phyloP scores from a whole-genome alignment of 2,797 vertebrate species.

The Glossophaga mutica region DNA sequence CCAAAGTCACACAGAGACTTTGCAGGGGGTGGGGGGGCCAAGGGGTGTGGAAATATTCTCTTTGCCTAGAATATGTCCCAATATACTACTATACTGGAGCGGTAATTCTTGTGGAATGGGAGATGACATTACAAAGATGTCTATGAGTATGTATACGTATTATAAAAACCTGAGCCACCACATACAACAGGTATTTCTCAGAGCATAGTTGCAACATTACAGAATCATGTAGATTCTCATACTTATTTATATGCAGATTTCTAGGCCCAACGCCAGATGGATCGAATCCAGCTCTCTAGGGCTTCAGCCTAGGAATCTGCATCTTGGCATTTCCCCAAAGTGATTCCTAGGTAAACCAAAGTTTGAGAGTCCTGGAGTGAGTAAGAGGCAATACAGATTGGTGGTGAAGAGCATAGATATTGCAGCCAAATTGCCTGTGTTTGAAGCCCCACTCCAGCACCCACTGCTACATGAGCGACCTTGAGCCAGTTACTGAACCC shows the following conservation, averaged over 20 bases:
- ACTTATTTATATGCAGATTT: background rate
- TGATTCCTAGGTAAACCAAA: background rate
- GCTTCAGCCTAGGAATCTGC: background rate
- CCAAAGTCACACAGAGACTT: conserved; percentile 1
- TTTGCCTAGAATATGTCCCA: background rate
- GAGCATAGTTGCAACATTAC: background rate
- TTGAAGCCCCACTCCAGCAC: background rate
- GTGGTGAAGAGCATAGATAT: background rate
- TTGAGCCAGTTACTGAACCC: background rate
- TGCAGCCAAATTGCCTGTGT: background rate
- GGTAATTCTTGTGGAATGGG: background rate
- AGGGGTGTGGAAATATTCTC: background rate
- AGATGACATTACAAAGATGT: background rate
- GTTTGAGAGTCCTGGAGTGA: background rate
- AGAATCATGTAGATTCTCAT: background rate
- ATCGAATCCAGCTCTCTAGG: background rate
- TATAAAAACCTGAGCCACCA: background rate
- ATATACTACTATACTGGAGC: background rate
- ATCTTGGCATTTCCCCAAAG: background rate
- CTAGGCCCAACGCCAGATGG: background rate
- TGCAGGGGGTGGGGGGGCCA: background rate
- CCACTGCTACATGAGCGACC: background rate
- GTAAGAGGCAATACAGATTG: background rate
- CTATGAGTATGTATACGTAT: background rate
- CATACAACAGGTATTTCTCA: background rate